Evolutionary conservation across 2,113 vertebrate genomes (phyloP).

Genomic region (Antennarius striatus): DNA sequence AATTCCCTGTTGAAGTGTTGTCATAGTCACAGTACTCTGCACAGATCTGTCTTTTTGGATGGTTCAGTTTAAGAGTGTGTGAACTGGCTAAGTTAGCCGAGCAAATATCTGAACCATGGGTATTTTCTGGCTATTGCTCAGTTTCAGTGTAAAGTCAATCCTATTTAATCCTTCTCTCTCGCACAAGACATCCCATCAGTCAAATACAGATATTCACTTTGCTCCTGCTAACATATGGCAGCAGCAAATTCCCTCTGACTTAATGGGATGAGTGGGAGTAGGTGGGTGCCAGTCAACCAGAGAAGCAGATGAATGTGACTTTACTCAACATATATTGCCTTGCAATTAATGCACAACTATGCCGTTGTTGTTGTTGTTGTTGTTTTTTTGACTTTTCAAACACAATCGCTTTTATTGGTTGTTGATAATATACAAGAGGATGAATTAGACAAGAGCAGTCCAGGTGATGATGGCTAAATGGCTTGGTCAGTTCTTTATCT

Average conservation of each 20-base stretch:
- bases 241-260: slow-evolving; percentile 42
- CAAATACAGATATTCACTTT: slow-evolving; percentile 51
- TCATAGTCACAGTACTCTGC: slow-evolving; percentile 4
- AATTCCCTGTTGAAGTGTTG: background rate
- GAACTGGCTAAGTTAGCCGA: slow-evolving; percentile 9
- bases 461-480: slow-evolving; percentile 14
- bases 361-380: slow-evolving; percentile 4
- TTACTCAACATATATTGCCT: slow-evolving; percentile 29
- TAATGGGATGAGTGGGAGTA: slow-evolving; percentile 37
- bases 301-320: slow-evolving; percentile 42
- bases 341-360: slow-evolving; percentile 21
- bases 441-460: background rate
- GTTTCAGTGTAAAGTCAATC: slow-evolving; percentile 55
- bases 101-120: slow-evolving; percentile 35
- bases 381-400: slow-evolving; percentile 29
- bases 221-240: slow-evolving; percentile 29
- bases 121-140: slow-evolving; percentile 59
- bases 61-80: slow-evolving; percentile 7
- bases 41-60: slow-evolving; percentile 5
- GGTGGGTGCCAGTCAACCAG: slow-evolving; percentile 25
- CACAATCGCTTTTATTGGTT: slow-evolving; percentile 15
- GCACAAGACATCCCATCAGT: slow-evolving; percentile 50
- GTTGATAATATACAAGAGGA: slow-evolving; percentile 15
- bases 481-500: slow-evolving; percentile 30
- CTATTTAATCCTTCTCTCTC: slow-evolving; percentile 59